phyloP scores from a whole-genome alignment of 1,140 invertebrate species.

The Spodoptera litura region DNA sequence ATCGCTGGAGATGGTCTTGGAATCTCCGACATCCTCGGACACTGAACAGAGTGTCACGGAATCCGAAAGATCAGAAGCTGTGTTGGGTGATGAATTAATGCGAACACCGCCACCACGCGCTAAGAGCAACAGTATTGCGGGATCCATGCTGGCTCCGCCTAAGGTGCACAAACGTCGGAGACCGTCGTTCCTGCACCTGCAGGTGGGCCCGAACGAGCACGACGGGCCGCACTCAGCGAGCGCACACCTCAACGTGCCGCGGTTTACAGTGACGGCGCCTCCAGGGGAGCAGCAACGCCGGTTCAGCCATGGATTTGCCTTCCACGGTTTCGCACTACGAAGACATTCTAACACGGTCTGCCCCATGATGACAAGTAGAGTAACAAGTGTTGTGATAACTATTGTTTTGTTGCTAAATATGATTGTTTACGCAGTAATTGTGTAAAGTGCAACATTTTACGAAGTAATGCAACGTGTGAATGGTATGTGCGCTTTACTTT shows the following conservation, averaged over 20 bases:
- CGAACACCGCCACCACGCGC: slow-evolving; percentile 58
- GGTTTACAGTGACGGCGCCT: slow-evolving; percentile 83
- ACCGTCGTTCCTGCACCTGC: slow-evolving; percentile 79
- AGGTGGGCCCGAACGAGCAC: slow-evolving; percentile 64
- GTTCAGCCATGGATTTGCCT: slow-evolving; percentile 82
- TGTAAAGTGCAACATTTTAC: slow-evolving; percentile 3
- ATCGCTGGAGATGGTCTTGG: slow-evolving; percentile 66
- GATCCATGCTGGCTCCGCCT: slow-evolving; percentile 71
- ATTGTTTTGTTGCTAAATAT: slow-evolving; percentile 29
- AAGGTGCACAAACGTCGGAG: slow-evolving; percentile 68
- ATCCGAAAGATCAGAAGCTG: slow-evolving; percentile 61
- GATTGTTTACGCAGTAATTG: slow-evolving; percentile 16
- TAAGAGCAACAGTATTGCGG: slow-evolving; percentile 84
- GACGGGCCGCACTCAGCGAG: slow-evolving; percentile 77
- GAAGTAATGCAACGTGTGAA: slow-evolving; percentile 17
- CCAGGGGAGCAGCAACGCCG: slow-evolving; percentile 81
- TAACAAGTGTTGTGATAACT: slow-evolving; percentile 51
- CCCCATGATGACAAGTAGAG: slow-evolving; percentile 60
- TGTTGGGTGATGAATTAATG: slow-evolving; percentile 53
- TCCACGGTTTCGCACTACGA: slow-evolving; percentile 83
- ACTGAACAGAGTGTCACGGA: slow-evolving; percentile 66
- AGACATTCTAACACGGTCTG: slow-evolving; percentile 86
- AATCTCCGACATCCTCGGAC: slow-evolving; percentile 73
- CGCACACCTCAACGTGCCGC: slow-evolving; percentile 79
- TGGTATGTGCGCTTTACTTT: slow-evolving; percentile 32